Base-by-base conservation (phyloP, 2,888 invertebrate genomes). In the Scotopteryx bipunctaria region DNA sequence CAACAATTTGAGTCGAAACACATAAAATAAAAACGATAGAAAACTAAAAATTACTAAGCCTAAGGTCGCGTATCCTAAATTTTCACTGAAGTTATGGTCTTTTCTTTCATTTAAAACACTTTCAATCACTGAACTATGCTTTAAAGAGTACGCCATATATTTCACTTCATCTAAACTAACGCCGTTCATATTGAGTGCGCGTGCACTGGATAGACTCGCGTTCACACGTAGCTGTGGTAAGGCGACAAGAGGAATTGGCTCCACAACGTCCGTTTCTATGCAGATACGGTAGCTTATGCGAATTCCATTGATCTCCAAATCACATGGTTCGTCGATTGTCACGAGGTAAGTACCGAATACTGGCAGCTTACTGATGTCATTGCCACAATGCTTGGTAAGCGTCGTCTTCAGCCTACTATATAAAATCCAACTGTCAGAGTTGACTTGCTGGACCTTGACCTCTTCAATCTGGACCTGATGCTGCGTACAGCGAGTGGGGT, bases 321-420 rank as follows among this genome's bases (percentile, higher is more conserved):
- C 35, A 17, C 35, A 35, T 8, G 35, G 35, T n/a, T 35, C 35
- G 35, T 35, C 17, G 17, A 35, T 15, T 8, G 35, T 35, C 16
- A 35, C 17, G 16, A 35, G 9, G 9, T 35, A 35, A n/a, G 35
- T 35, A 3, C 35, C 35, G 9, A 35, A 17, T 5, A 19, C 19
- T 19, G 19, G 19, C 6, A 5, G 19, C 3, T 19, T 19, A 19
- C 5, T 19, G 1, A 19, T 19, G 4, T 19, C 19, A 5, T 19
- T 19, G 19, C 19, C 19, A 2, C 19, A 19, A 2, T 5, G 6
- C 2, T 19, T 19, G 6, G 19, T 19, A 5, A 19, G 1, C 19
- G 19, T 19, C 19, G 2, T 19, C 6, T 6, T 19, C 19, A 19
- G 19, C 1, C 19, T 4, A 19, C 19, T 19, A 6, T 5, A 19